Conservation (phyloP, 30 jellyfish, hydroid and myxozoan species). For the Pseudorhiza aurosa region DNA sequence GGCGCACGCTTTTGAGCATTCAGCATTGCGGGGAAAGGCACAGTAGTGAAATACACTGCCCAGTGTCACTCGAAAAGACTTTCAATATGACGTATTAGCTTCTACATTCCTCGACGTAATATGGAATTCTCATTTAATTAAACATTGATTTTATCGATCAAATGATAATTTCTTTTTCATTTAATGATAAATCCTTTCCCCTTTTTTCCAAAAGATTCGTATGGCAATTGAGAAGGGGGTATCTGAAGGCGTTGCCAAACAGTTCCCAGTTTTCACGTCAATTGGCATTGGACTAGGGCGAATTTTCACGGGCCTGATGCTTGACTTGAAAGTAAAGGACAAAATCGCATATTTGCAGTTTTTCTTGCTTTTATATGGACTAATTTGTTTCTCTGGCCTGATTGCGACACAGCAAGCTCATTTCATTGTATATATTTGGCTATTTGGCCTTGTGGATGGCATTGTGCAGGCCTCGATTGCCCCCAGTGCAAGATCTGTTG, state of each 20-base stretch:
- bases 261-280: conserved; percentile 51
- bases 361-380: conserved; percentile 21
- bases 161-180: no score
- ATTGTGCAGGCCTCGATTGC: conserved; percentile 4
- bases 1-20: no score
- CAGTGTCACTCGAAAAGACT: no score
- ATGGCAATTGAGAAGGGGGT: conserved; percentile 59
- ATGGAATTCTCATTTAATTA: no score
- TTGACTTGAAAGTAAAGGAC: conserved; percentile 18
- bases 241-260: conserved; percentile 12
- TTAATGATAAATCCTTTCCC: no score
- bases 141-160: no score
- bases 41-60: no score
- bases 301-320: conserved; percentile 24
- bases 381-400: conserved; percentile 39
- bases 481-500: conserved; percentile 6
- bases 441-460: conserved; percentile 40
- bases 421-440: conserved; percentile 43
- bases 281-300: conserved; percentile 46
- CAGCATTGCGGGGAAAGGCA: no score
- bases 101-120: no score
- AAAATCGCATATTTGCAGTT: conserved; percentile 16
- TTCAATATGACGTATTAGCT: no score
- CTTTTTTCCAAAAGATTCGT: no score
- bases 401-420: conserved; percentile 34